Conservation (phyloP, 2,888 invertebrate genomes). For the Tromatobia lineatoria region DNA sequence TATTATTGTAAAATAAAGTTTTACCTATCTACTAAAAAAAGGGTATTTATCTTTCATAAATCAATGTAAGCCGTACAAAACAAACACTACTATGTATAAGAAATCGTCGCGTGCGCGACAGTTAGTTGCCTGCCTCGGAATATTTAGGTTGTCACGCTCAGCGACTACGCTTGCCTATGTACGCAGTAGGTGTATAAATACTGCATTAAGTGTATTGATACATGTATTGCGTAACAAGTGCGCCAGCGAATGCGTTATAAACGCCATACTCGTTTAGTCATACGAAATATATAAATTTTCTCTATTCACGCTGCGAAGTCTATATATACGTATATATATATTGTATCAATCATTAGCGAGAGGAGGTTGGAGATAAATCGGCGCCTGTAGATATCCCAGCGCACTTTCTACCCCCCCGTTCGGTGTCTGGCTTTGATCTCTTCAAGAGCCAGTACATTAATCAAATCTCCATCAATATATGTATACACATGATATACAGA, state of each 20-base stretch:
- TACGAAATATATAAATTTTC: slow-evolving; percentile 58
- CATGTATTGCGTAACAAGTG: slow-evolving; percentile 47
- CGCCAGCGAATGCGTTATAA: slow-evolving; percentile 56
- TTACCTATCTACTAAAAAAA: neutral
- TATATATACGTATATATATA: slow-evolving; percentile 8
- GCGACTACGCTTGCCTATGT: slow-evolving; percentile 6
- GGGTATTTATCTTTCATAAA: no score
- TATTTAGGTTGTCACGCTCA: slow-evolving; percentile 42
- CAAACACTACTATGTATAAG: neutral
- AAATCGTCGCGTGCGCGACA: slow-evolving; percentile 50
- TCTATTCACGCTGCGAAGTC: slow-evolving; percentile 38
- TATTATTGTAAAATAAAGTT: neutral
- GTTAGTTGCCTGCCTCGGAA: slow-evolving; percentile 32
- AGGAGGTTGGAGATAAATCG: slow-evolving; percentile 60
- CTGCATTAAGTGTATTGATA: slow-evolving; percentile 1
- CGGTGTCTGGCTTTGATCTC: slow-evolving; percentile 42
- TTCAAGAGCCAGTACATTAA: slow-evolving; percentile 54
- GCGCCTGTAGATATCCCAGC: slow-evolving; percentile 61
- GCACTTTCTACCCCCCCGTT: slow-evolving; percentile 25
- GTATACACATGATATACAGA: slow-evolving; percentile 26
- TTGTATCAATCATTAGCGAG: slow-evolving; percentile 61
- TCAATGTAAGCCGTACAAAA: neutral
- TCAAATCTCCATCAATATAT: slow-evolving; percentile 60
- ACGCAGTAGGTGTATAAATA: neutral
- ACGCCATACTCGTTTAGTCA: slow-evolving; percentile 58